Conservation (phyloP, 2,797 vertebrate species). For the Sebastes jordani region DNA sequence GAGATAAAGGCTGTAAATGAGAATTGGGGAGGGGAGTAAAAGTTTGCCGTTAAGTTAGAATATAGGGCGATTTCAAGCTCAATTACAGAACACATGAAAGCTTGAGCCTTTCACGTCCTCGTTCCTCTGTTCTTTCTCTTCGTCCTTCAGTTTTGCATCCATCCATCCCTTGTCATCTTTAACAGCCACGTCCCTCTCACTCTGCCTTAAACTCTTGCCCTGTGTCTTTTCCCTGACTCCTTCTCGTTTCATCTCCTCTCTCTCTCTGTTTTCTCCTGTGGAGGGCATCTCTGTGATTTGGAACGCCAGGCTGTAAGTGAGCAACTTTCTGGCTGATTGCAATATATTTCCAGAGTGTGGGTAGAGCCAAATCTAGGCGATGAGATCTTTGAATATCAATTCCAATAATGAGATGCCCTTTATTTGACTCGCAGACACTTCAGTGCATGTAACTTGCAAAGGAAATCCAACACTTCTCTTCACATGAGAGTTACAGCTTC, state of each 20-base stretch:
- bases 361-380: background rate
- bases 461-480: background rate
- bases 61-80: slow-evolving; percentile 55
- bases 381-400: slow-evolving; percentile 29
- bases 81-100: slow-evolving; percentile 56
- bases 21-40: slow-evolving; percentile 22
- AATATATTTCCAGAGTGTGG: background rate
- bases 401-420: slow-evolving; percentile 18
- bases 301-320: background rate
- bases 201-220: slow-evolving; percentile 28
- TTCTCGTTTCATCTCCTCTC: background rate
- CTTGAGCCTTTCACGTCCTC: background rate
- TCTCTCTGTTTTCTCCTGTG: background rate
- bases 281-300: background rate
- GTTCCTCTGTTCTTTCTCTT: slow-evolving; percentile 7
- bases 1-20: slow-evolving; percentile 22
- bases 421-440: slow-evolving; percentile 7
- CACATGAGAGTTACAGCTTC: background rate
- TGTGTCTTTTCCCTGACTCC: slow-evolving; percentile 8
- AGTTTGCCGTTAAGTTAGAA: slow-evolving; percentile 42
- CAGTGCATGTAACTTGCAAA: background rate
- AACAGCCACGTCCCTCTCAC: slow-evolving; percentile 12
- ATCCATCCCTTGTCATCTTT: slow-evolving; percentile 22
- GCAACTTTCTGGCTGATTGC: slow-evolving; percentile 1
- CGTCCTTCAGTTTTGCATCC: slow-evolving; percentile 9